Evolutionary conservation across 2,113 vertebrate species (phyloP), one percentile per base, ranked within the genome.

Genomic region (Tichodroma muraria): DNA sequence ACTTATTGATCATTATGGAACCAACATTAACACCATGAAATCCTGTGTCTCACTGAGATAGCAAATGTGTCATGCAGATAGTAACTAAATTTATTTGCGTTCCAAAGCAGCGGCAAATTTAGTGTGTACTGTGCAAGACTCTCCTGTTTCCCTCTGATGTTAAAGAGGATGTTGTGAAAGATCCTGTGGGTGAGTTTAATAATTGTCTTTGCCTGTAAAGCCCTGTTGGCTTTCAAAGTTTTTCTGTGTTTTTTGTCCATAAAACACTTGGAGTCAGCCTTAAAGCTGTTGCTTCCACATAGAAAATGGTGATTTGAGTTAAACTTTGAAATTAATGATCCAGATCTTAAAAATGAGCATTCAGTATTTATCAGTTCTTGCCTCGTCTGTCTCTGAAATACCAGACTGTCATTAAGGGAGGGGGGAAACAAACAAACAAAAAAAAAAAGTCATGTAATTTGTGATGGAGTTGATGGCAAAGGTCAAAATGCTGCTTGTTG

Each of bases 211-310:
- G 68, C 22, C 37, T 5, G 5, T 9, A 84, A 31, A 90, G 42
- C 38, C 12, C 25, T 19, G 25, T 50, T 9, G 38, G 33, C 57
- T 79, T 88, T 80, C 78, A 89, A 45, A 84, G 65, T 40, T 84
- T 85, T 90, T 20, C 5, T 22, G 0, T 72, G 50, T 82, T 71
- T 85, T 63, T 57, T 63, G 28, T 60, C 77, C 17, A 1, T 42
- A 52, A 70, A 91, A 66, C 12, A 1, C 35, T 33, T 6, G 50
- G 31, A 24, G 81, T 88, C 33, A 13, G 30, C 2, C 0, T 61
- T 60, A 18, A 13, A 91, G 15, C 33, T 25, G 23, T 37, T 72
- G 40, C 18, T 44, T 6, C 1, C 4, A 1, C 3, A 0, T 1
- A 17, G 12, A 35, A 68, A 68, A 64, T 15, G 3, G 16, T 80